Conservation (phyloP, 2,888 invertebrate species). For the Andrena flavipes region DNA sequence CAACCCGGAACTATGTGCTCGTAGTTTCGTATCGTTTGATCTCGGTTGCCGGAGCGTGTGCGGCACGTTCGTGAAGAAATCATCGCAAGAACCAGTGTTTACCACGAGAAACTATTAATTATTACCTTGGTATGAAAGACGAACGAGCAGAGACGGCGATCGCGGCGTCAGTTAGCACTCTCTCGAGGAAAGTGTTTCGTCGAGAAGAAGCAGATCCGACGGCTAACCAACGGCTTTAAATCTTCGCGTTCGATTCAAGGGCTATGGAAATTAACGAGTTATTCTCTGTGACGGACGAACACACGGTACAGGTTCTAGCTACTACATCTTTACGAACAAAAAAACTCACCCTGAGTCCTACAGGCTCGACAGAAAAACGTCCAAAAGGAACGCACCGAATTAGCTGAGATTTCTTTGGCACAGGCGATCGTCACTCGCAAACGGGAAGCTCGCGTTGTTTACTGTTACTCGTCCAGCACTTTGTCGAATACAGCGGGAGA, state of each 20-base stretch:
- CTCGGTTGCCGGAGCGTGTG: neutral
- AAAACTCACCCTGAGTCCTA: no score
- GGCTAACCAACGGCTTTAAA: neutral
- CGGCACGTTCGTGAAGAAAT: no score
- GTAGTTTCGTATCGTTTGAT: neutral
- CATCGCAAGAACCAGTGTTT: no score
- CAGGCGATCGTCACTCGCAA: neutral
- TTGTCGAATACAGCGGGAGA: conserved; percentile 8
- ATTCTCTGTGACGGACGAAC: no score
- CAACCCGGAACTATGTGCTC: neutral
- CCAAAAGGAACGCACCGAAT: neutral
- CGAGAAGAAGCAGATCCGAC: neutral
- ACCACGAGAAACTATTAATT: no score
- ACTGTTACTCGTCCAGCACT: neutral
- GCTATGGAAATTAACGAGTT: neutral
- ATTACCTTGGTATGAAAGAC: no score
- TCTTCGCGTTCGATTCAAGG: neutral
- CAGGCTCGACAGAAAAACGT: no score
- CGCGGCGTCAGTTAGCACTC: neutral
- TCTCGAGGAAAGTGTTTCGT: neutral
- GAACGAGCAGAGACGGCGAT: neutral
- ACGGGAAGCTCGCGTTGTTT: neutral
- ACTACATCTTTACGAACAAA: no score
- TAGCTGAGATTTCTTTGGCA: neutral
- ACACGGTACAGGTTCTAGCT: no score